Conservation (phyloP, 2,797 vertebrate genomes). For the Octomys mimax region DNA sequence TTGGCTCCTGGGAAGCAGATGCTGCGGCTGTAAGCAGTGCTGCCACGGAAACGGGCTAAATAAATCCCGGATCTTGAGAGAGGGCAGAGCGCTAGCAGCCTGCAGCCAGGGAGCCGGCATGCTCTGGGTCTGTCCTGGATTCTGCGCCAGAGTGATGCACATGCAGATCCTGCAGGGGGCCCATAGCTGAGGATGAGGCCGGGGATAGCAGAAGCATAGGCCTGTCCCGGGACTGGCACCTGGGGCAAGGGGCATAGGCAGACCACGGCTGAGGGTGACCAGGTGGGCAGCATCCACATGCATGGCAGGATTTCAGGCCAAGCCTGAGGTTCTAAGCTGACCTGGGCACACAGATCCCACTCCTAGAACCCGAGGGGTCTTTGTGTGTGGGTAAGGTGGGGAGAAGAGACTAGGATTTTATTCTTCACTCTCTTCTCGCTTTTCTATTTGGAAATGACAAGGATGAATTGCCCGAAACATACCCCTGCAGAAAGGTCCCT, state of each 20-base stretch:
- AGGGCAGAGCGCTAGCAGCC: constrained; percentile 66
- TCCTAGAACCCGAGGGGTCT: neutral
- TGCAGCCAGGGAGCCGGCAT: constrained; percentile 63
- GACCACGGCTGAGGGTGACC: neutral
- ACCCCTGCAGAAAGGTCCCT: neutral
- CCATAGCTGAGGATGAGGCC: neutral
- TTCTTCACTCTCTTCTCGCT: neutral
- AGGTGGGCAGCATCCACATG: neutral
- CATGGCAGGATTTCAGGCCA: neutral
- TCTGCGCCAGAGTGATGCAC: neutral
- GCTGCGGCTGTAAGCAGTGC: constrained; percentile 77
- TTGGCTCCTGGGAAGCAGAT: constrained; percentile 84
- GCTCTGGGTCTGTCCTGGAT: constrained; percentile 34
- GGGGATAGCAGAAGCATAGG: too few species aligned
- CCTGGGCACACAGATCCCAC: neutral
- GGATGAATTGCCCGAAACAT: neutral
- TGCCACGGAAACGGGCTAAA: constrained; percentile 83
- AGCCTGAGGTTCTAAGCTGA: neutral
- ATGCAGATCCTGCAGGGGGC: neutral
- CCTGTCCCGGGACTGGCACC: neutral
- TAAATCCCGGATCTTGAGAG: constrained; percentile 76
- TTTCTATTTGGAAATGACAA: neutral
- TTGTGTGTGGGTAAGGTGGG: neutral
- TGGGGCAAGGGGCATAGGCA: neutral
- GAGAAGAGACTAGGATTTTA: neutral